phyloP scores from a whole-genome alignment of 2,113 vertebrate species.

The Platichthys flesus region DNA sequence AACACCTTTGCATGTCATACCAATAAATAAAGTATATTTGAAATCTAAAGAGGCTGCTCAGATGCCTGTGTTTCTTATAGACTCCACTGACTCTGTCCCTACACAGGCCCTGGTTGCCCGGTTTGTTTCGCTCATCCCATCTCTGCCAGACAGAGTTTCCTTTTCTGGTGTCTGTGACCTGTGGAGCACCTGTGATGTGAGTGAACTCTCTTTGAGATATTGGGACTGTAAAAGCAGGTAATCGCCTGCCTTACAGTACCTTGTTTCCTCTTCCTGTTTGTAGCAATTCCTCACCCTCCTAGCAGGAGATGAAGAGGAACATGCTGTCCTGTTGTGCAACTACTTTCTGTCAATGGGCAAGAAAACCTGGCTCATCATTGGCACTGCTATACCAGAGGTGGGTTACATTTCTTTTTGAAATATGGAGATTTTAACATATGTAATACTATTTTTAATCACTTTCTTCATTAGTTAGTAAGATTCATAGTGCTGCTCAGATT shows the following conservation, averaged over 20 bases:
- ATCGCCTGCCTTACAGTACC: not conserved
- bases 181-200: constrained; percentile 96
- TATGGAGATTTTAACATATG: not conserved
- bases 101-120: constrained; percentile 88
- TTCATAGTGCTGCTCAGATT: no score
- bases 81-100: not conserved
- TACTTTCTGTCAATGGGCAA: constrained; percentile 95
- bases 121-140: constrained; percentile 94
- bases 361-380: constrained; percentile 92
- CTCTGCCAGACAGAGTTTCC: constrained; percentile 90
- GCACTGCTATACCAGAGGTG: constrained; percentile 95
- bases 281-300: constrained; percentile 97
- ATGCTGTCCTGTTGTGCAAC: constrained; percentile 93
- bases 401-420: constrained; percentile 21
- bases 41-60: no score
- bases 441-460: no score
- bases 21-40: no score
- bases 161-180: constrained; percentile 92
- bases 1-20: no score
- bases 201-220: constrained; percentile 41
- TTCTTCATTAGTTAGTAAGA: no score
- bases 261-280: constrained; percentile 10
- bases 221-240: not conserved
- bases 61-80: no score
- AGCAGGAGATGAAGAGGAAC: constrained; percentile 96